Base-by-base conservation (phyloP, 37 sponge, comb jelly and placozoan species). In the Agelas oroides region DNA sequence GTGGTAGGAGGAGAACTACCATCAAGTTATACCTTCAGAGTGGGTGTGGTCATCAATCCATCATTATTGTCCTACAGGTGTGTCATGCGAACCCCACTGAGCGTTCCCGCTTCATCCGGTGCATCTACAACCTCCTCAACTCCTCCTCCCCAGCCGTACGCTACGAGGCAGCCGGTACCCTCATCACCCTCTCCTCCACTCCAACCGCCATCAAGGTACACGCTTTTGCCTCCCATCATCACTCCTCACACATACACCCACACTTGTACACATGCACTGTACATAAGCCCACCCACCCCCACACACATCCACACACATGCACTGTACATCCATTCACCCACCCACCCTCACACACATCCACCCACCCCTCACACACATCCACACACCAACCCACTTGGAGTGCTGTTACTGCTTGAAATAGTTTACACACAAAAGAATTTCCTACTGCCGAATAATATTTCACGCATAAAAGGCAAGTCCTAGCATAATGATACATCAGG, bases 161-260 rank as follows among this genome's bases (percentile, higher is more conserved):
- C 62, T 99, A 99, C 63, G 99, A 99, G 65, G 99, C 99, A 18
- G 98, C 99, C 18, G 99, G 97, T 0, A 92, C 95, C 5, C 87
- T 99, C 40, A 94, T 97, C 73, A 99, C 98, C 65, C 96, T 99
- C 57, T 97, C 99, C 54, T 88, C 92, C 62, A 83, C 98, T 1
- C 99, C 97, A 39, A 92, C 99, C 30, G 99, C 98, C 41, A 81
- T 99, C 60, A 99, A 97, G 94, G 96, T 96, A 68, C 0, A 55
- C 55, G 65, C 56, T 55, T 32, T 32, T 55, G 65, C 56, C 62
- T 32, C 25, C 54, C 19, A 59, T 56, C 35, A 41, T 70, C 53
- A 58, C 27, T 59, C 64, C 57, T 5, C 62, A 21, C 37, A 25
- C 66, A 31, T 73, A 63, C 32, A 11, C 39, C 28, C 65, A 39